Percentiles rank a stretch among this genome's conserved stretches.
phyloP scores from a whole-genome alignment of 2,113 vertebrate genomes.

The Ceyx margarethae region DNA sequence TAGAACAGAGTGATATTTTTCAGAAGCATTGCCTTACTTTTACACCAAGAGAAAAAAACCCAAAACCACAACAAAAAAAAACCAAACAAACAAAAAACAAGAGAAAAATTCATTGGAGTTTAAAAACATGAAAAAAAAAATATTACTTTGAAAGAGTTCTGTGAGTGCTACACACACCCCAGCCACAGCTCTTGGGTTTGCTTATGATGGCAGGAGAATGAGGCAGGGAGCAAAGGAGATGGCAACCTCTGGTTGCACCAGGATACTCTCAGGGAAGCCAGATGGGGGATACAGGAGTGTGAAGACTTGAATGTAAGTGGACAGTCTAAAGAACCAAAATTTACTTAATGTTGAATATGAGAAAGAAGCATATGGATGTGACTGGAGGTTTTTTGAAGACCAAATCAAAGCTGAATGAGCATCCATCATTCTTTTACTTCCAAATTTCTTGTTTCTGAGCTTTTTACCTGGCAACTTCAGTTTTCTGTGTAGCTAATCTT shows the following conservation, averaged over 20 bases:
- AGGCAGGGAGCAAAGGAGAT: background rate
- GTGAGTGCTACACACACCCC: accelerated
- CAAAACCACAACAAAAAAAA: too few relatives aligned
- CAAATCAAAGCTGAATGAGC: background rate
- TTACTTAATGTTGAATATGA: background rate
- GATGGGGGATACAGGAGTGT: background rate
- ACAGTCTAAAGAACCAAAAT: background rate
- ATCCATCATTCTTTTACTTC: background rate
- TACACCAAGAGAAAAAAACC: background rate
- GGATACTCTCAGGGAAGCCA: background rate
- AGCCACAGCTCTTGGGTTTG: background rate
- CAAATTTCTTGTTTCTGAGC: background rate
- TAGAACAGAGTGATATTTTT: background rate
- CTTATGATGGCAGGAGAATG: background rate
- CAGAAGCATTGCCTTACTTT: background rate
- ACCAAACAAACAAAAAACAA: too few relatives aligned
- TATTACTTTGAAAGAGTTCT: background rate
- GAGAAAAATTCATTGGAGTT: background rate
- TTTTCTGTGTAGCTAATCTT: background rate
- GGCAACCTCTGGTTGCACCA: background rate
- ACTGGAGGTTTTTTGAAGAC: background rate
- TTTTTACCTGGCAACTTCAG: background rate
- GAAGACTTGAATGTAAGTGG: background rate
- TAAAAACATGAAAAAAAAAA: background rate
- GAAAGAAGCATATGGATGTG: background rate